Percentiles rank a stretch among this genome's conserved stretches.
Conservation (phyloP, 2,888 invertebrate species). For the Drosophila mulleri region DNA sequence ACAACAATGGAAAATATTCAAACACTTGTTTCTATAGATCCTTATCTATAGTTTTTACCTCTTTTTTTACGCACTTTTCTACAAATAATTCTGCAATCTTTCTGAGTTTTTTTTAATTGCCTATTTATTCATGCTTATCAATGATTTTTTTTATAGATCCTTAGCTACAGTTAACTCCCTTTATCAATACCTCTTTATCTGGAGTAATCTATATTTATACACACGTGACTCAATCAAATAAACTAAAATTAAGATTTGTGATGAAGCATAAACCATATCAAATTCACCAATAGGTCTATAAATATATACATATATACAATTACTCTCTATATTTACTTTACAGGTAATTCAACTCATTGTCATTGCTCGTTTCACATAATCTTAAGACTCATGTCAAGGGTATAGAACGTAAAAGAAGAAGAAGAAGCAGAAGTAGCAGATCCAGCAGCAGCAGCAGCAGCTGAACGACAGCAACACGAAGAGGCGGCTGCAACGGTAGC, state of each 20-base stretch:
- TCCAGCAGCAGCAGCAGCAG: conserved; percentile 22
- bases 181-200: neutral
- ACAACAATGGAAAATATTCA: neutral
- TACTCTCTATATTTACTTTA: neutral
- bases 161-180: neutral
- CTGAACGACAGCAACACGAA: conserved; percentile 44
- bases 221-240: neutral
- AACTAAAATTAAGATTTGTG: neutral
- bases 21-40: neutral
- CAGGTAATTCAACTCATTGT: neutral
- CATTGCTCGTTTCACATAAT: neutral
- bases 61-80: too few relatives aligned
- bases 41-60: neutral
- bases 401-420: conserved; percentile 18
- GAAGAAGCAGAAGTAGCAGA: conserved; percentile 13
- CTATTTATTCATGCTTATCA: neutral
- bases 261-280: neutral
- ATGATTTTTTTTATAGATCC: neutral
- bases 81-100: neutral
- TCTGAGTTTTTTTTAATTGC: neutral
- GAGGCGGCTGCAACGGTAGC: conserved; percentile 71
- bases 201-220: neutral
- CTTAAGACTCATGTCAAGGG: conserved; percentile 19
- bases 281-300: too few relatives aligned
- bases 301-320: too few relatives aligned